Conservation (phyloP, 2,113 vertebrate species). For the Sterrhoptilus dennistouni region DNA sequence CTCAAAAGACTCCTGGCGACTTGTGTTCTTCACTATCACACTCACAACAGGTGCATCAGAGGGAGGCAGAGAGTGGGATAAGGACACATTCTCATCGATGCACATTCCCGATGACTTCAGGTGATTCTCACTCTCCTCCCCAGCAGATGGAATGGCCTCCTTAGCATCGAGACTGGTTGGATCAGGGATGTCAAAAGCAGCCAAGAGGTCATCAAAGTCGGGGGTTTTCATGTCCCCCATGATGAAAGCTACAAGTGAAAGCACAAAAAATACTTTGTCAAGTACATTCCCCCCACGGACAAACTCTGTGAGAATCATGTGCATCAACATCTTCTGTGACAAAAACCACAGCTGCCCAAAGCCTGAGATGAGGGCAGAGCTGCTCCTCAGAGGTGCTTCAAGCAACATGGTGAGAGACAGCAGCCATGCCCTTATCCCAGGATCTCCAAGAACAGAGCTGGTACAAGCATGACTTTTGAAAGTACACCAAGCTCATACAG, state of each 20-base stretch:
- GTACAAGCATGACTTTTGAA: neutral
- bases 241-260: constrained; percentile 74
- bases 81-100: constrained; percentile 80
- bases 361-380: accelerated
- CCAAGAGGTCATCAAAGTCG: constrained; percentile 96
- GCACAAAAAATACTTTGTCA: neutral
- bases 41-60: constrained; percentile 87
- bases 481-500: accelerated
- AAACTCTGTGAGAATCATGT: neutral
- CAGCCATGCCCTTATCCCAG: neutral
- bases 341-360: neutral
- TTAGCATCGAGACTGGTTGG: constrained; percentile 93
- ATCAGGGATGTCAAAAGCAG: constrained; percentile 98
- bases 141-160: constrained; percentile 85
- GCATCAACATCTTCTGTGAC: neutral
- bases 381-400: neutral
- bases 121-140: constrained; percentile 86
- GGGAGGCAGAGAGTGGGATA: constrained; percentile 74
- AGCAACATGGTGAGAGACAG: neutral
- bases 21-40: constrained; percentile 96
- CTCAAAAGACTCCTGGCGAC: constrained; percentile 88
- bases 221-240: constrained; percentile 99
- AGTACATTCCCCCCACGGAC: neutral
- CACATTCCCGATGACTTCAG: constrained; percentile 85
- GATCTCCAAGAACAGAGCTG: accelerated